Base-by-base conservation (phyloP, 2,797 vertebrate genomes). In the Trematomus bernacchii region DNA sequence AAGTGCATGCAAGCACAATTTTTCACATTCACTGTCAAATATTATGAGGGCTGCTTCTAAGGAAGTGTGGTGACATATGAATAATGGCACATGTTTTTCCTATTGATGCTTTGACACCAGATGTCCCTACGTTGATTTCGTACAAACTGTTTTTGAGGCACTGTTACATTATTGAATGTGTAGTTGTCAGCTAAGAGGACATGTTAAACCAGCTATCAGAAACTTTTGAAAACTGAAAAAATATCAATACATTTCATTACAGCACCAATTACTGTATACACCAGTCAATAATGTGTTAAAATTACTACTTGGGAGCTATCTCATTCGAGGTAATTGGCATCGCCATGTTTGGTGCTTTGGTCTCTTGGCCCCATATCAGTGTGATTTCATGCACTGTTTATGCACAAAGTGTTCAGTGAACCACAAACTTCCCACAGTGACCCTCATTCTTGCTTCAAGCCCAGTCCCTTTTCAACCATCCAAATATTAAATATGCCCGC, bases 301-400 rank as follows among this genome's bases (percentile, higher is more conserved):
- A 42, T 42, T 44, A 7, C 6, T 27, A 64, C 44, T 19, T 27
- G 21, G 6, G 33, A 65, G 37, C 40, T 6, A 14, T 47, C 66
- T 80, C 51, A 76, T 73, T 75, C 53, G 47, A 9, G 60, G 27
- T 46, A 70, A 83, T 78, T 53, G 79, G 68, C 61, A 85, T 85
- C 63, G 76, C 42, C 68, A 51, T 64, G 53, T 54, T 67, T 62
- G 50, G 48, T 62, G 77, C 53, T 67, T 40, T 66, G 27, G 40
- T 77, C 73, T 77, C 57, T 13, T 14, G 52, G 33, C 73, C 1
- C 54, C 63, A 74, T 54, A 79, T 82, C 74, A 70, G 21, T 65
- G 33, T 75, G 80, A 88, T 88, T 90, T 87, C 77, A 90, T 80
- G 77, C 85, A 79, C 86, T 84, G 82, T 87, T 91, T 90, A 73